Percentiles rank a stretch among this genome's conserved stretches.
phyloP scores from a whole-genome alignment of 2,888 invertebrate species.

The Synergus itoensis region DNA sequence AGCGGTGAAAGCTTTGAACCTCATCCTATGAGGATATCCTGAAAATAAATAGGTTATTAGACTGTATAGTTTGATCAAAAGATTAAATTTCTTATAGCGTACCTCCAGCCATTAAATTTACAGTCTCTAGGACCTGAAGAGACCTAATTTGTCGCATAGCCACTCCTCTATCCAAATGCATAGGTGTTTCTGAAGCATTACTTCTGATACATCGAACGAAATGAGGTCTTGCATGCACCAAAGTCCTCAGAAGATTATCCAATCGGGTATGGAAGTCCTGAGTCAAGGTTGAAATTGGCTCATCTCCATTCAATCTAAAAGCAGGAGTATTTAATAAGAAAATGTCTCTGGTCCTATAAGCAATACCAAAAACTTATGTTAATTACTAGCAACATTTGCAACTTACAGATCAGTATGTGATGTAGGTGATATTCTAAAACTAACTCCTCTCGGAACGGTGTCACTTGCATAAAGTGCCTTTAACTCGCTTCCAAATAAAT shows the following conservation, averaged over 20 bases:
- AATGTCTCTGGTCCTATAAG: not conserved
- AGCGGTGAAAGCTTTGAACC: conserved; percentile 94
- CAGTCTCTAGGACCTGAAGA: conserved; percentile 92
- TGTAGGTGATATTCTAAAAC: conserved; percentile 94
- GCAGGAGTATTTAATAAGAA: not conserved
- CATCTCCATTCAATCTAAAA: conserved; percentile 86
- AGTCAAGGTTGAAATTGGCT: conserved; percentile 92
- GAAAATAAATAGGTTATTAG: conserved; percentile 11
- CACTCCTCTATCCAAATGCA: conserved; percentile 89
- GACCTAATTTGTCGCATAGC: conserved; percentile 94
- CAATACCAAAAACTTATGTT: not conserved
- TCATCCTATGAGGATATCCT: conserved; percentile 95
- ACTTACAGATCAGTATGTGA: conserved; percentile 87
- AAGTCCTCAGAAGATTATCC: conserved; percentile 93
- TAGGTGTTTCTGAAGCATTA: conserved; percentile 89
- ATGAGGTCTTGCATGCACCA: conserved; percentile 96
- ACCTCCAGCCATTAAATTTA: conserved; percentile 96
- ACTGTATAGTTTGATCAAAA: conserved; percentile 38
- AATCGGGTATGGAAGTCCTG: conserved; percentile 97
- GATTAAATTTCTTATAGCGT: conserved; percentile 52
- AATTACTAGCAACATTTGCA: not conserved
- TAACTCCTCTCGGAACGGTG: conserved; percentile 87
- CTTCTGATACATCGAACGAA: conserved; percentile 96
- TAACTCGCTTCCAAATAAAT: conserved; percentile 95
- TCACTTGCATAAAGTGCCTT: conserved; percentile 89